These are phyloP conservation scores for Microchirus variegatus DNA, from an alignment of 2,797 vertebrate genomes.

Conservation along the genomic window DNA sequence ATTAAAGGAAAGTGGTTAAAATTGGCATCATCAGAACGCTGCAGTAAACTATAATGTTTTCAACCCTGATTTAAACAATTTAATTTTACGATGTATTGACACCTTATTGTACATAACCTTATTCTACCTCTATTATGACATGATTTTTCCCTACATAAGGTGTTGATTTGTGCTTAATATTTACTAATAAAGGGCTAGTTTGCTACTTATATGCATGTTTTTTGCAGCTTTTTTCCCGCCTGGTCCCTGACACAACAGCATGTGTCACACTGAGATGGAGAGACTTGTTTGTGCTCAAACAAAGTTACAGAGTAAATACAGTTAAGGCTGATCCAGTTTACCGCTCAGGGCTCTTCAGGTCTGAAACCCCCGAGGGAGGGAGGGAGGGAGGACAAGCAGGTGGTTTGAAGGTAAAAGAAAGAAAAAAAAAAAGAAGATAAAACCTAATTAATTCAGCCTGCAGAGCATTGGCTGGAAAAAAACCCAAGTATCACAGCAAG, in stretches of 20 bases:
- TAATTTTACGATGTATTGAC: no score
- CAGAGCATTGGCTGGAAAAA: conserved; percentile 23
- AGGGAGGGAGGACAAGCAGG: conserved; percentile 43
- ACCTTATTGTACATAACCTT: no score
- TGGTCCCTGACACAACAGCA: conserved; percentile 27
- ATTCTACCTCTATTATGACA: no score
- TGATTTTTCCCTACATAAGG: no score
- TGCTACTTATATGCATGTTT: no score
- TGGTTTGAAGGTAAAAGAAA: conserved; percentile 12
- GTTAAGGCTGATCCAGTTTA: conserved; percentile 24
- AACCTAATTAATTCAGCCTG: conserved; percentile 46
- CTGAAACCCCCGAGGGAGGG: conserved; percentile 35
- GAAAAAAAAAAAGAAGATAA: conserved; percentile 25
- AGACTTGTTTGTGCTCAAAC: conserved; percentile 23
- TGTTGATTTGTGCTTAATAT: no score
- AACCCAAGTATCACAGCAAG: conserved; percentile 32
- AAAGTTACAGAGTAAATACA: conserved; percentile 39
- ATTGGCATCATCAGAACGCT: no score
- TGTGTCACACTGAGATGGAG: conserved; percentile 25
- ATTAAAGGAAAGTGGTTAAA: no score
- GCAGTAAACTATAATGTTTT: no score
- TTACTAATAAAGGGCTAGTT: no score
- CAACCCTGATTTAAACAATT: no score
- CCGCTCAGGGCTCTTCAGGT: conserved; percentile 28
- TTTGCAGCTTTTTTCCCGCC: no score